A percentile compares a stretch with the other conserved stretches of the same genome.
Evolutionary conservation across 2,888 invertebrate species (phyloP).

Genomic region (Heterodera filipjevi): DNA sequence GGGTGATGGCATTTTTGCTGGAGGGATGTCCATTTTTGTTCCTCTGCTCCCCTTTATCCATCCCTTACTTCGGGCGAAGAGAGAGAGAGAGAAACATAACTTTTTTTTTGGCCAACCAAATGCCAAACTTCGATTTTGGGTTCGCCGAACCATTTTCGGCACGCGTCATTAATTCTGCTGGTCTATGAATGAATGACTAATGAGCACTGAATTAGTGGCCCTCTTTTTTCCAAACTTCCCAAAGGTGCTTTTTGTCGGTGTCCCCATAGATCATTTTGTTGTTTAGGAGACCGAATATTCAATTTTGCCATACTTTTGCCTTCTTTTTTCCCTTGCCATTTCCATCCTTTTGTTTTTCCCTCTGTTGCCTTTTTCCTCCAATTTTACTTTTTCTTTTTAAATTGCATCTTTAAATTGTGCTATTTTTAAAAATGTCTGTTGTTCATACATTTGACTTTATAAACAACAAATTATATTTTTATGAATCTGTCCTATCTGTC

Average conservation of each 20-base stretch:
- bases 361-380: neutral
- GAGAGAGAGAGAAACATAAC: neutral
- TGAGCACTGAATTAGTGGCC: neutral
- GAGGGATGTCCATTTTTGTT: neutral
- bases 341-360: too few relatives aligned
- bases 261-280: neutral
- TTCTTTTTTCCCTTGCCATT: neutral
- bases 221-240: neutral
- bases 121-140: neutral
- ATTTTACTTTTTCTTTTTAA: neutral
- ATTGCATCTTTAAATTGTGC: neutral
- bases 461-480: neutral
- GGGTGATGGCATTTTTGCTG: neutral
- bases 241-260: neutral
- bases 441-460: too few relatives aligned
- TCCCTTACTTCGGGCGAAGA: neutral
- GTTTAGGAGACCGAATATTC: neutral
- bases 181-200: neutral
- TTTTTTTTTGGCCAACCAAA: neutral
- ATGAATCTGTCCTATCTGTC: too few relatives aligned
- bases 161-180: slow-evolving; percentile 2
- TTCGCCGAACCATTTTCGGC: neutral
- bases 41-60: neutral
- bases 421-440: too few relatives aligned
- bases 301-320: neutral